These are phyloP conservation scores for Atopsyche davidsoni DNA, from an alignment of 1,140 invertebrate genomes.

Conservation along the genomic window DNA sequence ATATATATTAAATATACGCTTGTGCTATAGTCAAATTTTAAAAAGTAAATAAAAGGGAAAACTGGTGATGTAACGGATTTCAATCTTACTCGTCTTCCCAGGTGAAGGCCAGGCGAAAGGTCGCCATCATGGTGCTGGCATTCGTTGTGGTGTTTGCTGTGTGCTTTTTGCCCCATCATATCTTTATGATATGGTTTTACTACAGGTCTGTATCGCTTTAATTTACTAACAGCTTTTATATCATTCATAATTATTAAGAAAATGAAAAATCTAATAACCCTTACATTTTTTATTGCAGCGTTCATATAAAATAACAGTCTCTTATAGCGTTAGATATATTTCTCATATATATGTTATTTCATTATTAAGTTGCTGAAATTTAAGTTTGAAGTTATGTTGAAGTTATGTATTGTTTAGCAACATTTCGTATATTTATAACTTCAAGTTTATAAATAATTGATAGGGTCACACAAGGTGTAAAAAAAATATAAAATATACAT, in stretches of 20 bases:
- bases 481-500: too few relatives aligned
- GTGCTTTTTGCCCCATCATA: slow-evolving; percentile 75
- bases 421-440: too few relatives aligned
- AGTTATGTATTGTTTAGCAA: too few relatives aligned
- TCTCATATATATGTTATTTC: background rate
- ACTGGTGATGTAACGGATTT: background rate
- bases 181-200: slow-evolving; percentile 79
- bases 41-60: background rate
- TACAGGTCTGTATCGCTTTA: slow-evolving; percentile 38
- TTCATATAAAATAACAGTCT: too few relatives aligned
- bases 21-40: background rate
- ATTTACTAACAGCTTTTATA: background rate
- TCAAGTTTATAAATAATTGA: too few relatives aligned
- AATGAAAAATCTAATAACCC: too few relatives aligned
- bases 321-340: too few relatives aligned
- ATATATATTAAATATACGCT: background rate
- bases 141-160: slow-evolving; percentile 80
- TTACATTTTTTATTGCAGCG: too few relatives aligned
- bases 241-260: background rate
- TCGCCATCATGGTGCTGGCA: slow-evolving; percentile 76
- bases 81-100: slow-evolving; percentile 33
- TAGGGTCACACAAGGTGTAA: too few relatives aligned
- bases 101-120: slow-evolving; percentile 72
- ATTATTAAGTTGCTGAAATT: background rate
- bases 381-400: too few relatives aligned